These are phyloP conservation scores for Reticulitermes speratus DNA, from an alignment of 1,140 invertebrate species.

Conservation along the genomic window DNA sequence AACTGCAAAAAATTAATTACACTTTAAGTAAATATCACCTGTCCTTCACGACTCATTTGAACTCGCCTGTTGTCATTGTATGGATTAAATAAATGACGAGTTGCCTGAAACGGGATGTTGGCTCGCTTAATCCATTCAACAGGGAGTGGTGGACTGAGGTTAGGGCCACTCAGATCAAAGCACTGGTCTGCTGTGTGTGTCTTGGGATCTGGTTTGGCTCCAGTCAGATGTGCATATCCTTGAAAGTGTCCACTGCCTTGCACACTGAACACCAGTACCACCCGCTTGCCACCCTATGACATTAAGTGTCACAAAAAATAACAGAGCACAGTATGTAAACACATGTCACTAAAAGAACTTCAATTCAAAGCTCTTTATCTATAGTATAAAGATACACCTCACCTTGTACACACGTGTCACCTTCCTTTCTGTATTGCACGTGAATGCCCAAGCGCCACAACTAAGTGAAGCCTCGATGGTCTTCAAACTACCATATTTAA, in stretches of 20 bases:
- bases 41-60: conserved; percentile 54
- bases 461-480: conserved; percentile 50
- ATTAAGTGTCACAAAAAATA: not conserved
- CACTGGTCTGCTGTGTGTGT: conserved; percentile 45
- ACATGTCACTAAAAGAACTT: not conserved
- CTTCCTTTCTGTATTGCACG: conserved; percentile 49
- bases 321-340: not conserved
- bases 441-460: conserved; percentile 52
- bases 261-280: conserved; percentile 54
- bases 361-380: too few relatives aligned
- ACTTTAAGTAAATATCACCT: conserved; percentile 43
- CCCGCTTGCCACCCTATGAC: conserved; percentile 50
- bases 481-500: conserved; percentile 52
- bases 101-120: conserved; percentile 53
- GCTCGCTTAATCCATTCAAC: conserved; percentile 55
- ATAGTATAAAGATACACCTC: conserved; percentile 28
- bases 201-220: conserved; percentile 36
- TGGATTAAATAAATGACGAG: conserved; percentile 52
- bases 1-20: too few relatives aligned
- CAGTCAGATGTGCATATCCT: conserved; percentile 52
- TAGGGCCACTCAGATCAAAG: conserved; percentile 46
- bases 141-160: conserved; percentile 36
- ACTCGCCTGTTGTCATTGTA: conserved; percentile 54
- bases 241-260: conserved; percentile 57
- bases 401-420: conserved; percentile 51